phyloP scores from a whole-genome alignment of 2,888 invertebrate species.

The Steromphala cineraria region DNA sequence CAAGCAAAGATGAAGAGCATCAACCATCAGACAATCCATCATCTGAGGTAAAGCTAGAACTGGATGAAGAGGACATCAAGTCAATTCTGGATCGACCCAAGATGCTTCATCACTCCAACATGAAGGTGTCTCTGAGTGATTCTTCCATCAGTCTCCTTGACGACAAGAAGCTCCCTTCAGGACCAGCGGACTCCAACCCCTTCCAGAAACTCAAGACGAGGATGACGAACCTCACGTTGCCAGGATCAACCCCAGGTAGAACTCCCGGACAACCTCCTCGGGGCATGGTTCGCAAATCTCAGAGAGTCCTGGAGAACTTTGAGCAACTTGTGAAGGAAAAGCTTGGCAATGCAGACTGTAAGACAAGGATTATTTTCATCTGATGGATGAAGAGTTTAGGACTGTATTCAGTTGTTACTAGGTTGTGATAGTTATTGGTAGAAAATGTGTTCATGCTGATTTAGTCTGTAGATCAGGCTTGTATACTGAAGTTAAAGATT shows the following conservation, averaged over 20 bases:
- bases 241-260: conserved; percentile 33
- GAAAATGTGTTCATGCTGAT: too few species aligned
- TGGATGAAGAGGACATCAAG: conserved; percentile 34
- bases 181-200: conserved; percentile 32
- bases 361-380: conserved; percentile 62
- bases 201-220: conserved; percentile 44
- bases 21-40: background rate
- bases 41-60: conserved; percentile 17
- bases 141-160: conserved; percentile 41
- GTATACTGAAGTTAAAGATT: too few species aligned
- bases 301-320: conserved; percentile 57
- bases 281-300: conserved; percentile 51
- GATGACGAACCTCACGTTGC: conserved; percentile 38
- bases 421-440: background rate
- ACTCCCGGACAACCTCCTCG: background rate
- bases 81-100: conserved; percentile 36
- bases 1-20: background rate
- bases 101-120: conserved; percentile 49
- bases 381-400: conserved; percentile 31
- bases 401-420: background rate
- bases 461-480: background rate
- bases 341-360: conserved; percentile 50
- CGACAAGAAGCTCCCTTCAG: conserved; percentile 17
- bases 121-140: conserved; percentile 65
- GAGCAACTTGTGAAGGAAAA: conserved; percentile 55